Percentiles rank a stretch among this genome's conserved stretches.
phyloP scores from a whole-genome alignment of 2,888 invertebrate species.

The Eupithecia pulchellata region DNA sequence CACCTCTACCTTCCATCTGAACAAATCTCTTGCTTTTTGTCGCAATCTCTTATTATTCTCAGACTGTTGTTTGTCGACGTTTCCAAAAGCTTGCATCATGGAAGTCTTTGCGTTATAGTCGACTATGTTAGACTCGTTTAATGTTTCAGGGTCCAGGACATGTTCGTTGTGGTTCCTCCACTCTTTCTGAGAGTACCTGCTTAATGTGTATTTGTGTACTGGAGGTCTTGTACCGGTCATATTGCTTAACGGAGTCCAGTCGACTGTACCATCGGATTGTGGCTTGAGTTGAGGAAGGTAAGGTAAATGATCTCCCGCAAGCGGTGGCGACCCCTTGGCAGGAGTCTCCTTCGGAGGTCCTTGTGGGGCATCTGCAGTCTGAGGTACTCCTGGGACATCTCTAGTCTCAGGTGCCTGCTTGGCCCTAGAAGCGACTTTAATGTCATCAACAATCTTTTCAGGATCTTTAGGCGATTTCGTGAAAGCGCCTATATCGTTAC shows the following conservation, averaged over 20 bases:
- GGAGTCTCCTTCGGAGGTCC: neutral
- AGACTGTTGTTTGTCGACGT: slow-evolving; percentile 88
- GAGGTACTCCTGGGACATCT: no score
- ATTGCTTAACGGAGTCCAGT: slow-evolving; percentile 89
- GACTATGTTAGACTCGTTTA: slow-evolving; percentile 83
- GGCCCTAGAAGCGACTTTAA: slow-evolving; percentile 12
- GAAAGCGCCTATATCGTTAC: slow-evolving; percentile 71
- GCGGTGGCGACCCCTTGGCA: neutral
- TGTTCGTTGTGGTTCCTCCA: slow-evolving; percentile 88
- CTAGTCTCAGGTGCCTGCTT: neutral
- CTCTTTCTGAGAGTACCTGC: slow-evolving; percentile 89
- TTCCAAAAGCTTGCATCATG: slow-evolving; percentile 87
- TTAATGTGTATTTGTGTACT: slow-evolving; percentile 91
- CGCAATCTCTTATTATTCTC: slow-evolving; percentile 88
- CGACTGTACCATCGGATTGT: slow-evolving; percentile 90
- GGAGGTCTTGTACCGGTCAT: slow-evolving; percentile 90
- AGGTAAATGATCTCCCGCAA: neutral
- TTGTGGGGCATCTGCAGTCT: neutral
- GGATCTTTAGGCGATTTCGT: slow-evolving; percentile 65
- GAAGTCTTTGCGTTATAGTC: slow-evolving; percentile 88
- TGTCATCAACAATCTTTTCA: slow-evolving; percentile 50
- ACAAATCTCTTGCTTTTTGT: slow-evolving; percentile 88
- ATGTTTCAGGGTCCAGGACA: slow-evolving; percentile 77
- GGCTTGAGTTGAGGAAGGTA: slow-evolving; percentile 75
- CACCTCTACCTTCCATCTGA: slow-evolving; percentile 91